Evolutionary conservation across 1,140 invertebrate species (phyloP), one percentile per base, ranked within the genome.

Genomic region (Tetramorium simillimum): DNA sequence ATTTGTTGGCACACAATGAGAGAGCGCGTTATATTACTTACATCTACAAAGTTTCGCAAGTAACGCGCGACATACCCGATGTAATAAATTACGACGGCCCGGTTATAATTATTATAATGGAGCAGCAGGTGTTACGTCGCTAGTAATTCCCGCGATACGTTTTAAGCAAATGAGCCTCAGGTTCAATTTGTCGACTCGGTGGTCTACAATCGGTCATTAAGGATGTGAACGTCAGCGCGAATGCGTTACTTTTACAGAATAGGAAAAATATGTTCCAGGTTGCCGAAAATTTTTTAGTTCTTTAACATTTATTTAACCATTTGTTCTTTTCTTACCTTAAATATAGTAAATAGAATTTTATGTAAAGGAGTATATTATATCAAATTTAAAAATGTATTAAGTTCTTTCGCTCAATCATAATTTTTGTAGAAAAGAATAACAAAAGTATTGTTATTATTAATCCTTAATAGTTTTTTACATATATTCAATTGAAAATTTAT

Each of bases 31-130:
- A 84, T 82, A 82, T 84, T 84, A 81, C 78, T 81, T 81, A 84
- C 53, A 84, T 84, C 69, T 49, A 84, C 70, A 60, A 56, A 84
- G 80, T 84, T 84, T 85, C 82, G 82, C 85, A 89, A 86, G 88
- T 89, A 89, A 86, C 88, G 85, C 51, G 65, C 80, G 81, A 88
- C 72, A 87, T 89, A 92, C 88, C 73, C 88, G 69, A 87, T 80
- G 88, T 89, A 92, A 93, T 93, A 92, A 92, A 94, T 94, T 89
- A 92, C 86, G 80, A 85, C 86, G 88, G 88, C 85, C 63, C 37
- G 90, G 89, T 91, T 92, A 94, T 94, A 94, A 94, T 94, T 94
- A 94, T 94, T 93, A 94, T 94, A 94, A 94, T 94, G 92, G 93
- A 92, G 93, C 89, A 94, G 93, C 93, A 94, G 93, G 92, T 94